Percentiles rank a stretch among this genome's conserved stretches.
Conservation (phyloP, 2,888 invertebrate genomes). For the Amphimallon solstitiale region DNA sequence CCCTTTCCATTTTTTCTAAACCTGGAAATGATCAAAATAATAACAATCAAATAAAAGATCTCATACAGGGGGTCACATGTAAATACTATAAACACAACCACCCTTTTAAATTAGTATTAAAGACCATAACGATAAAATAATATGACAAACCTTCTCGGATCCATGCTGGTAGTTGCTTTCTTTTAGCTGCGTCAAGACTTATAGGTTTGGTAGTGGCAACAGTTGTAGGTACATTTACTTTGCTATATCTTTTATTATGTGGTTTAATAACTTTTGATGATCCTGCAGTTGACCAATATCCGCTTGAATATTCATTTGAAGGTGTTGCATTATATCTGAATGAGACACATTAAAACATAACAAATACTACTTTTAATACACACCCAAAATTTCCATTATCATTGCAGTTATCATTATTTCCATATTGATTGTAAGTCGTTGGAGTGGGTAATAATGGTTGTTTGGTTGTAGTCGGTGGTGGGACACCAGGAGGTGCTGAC, state of each 20-base stretch:
- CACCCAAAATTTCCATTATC: constrained; percentile 39
- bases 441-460: constrained; percentile 60
- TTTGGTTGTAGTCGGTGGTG: constrained; percentile 56
- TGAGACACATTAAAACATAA: neutral
- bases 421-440: constrained; percentile 53
- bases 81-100: too few species aligned
- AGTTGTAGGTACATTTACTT: constrained; percentile 59
- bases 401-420: constrained; percentile 39
- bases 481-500: constrained; percentile 60
- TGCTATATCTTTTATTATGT: constrained; percentile 60
- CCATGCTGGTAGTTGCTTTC: constrained; percentile 96
- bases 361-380: neutral
- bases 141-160: constrained; percentile 81
- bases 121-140: too few species aligned
- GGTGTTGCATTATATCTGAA: constrained; percentile 46
- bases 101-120: too few species aligned
- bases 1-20: constrained; percentile 96
- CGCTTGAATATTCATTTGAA: constrained; percentile 44
- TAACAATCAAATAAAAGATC: neutral
- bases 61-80: too few species aligned
- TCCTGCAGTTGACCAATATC: constrained; percentile 57
- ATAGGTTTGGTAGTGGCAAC: constrained; percentile 50
- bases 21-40: constrained; percentile 67
- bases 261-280: constrained; percentile 59
- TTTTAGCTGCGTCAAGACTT: constrained; percentile 82